Evolutionary conservation across 2,888 invertebrate species (phyloP), one percentile per base, ranked within the genome.

Genomic region (Subacronicta megacephala): DNA sequence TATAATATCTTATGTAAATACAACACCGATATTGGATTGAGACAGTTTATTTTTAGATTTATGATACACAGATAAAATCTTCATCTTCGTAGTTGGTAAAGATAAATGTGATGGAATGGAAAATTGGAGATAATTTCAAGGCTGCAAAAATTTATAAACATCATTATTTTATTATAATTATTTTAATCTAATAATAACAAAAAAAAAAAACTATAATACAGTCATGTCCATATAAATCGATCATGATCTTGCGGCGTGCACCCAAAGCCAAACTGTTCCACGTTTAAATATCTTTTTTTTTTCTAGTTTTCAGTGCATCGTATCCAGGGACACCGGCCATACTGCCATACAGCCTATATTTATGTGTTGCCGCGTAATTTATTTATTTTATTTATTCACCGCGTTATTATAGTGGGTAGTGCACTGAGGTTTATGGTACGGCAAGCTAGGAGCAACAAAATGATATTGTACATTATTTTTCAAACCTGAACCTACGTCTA

Each of bases 201-300:
- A n/a, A n/a, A n/a, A n/a, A n/a, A n/a, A n/a, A n/a, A n/a, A 4
- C 9, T 7, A 23, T 23, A 23, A 7, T 2, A 5, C n/a, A 41
- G 43, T 17, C 40, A 13, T 68, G 77, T 89, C 89, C 84, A 88
- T 37, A 66, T 12, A 51, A 72, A 31, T 44, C 31, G 62, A 16
- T n/a, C 37, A 63, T 17, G 3, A 29, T 5, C 15, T 29, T 47
- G 41, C 66, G 54, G 66, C 85, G 65, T 67, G 70, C 78, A 79
- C 88, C 90, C 90, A 90, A 90, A 90, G 89, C 90, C 90, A 90
- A 90, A 90, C 89, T 90, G 87, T 89, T 90, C 90, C 90, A 89
- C 83, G 87, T 89, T 90, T 61, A 90, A 90, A 90, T 88, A 87
- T 72, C 83, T 76, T 88, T 89, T 89, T 91, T n/a, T 87, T 75